Percentiles rank a stretch among this genome's conserved stretches.
These are phyloP conservation scores for Monopis laevigella DNA, from an alignment of 2,888 invertebrate species.

Conservation along the genomic window DNA sequence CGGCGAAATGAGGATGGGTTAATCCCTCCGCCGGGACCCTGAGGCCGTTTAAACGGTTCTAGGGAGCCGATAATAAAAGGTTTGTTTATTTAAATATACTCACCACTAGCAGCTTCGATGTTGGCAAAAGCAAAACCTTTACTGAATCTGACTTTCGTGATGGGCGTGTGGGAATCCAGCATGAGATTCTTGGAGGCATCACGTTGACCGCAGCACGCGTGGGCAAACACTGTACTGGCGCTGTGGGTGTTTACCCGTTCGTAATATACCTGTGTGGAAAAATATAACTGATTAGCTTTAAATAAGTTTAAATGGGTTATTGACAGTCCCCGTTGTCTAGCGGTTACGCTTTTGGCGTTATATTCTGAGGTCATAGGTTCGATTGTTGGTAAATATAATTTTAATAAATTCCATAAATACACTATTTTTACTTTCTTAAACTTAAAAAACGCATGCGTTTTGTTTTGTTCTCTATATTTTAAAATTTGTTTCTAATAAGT, in stretches of 20 bases:
- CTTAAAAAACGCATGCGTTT: too few relatives aligned
- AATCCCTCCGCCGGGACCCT: too few relatives aligned
- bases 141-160: conserved; percentile 80
- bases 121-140: conserved; percentile 85
- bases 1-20: too few relatives aligned
- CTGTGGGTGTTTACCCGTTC: conserved; percentile 84
- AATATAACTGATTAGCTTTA: background rate
- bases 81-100: too few relatives aligned
- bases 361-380: too few relatives aligned
- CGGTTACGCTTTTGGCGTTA: too few relatives aligned
- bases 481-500: too few relatives aligned
- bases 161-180: conserved; percentile 72
- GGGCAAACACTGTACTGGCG: conserved; percentile 80
- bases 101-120: conserved; percentile 74
- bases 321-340: background rate
- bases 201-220: conserved; percentile 78
- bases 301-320: background rate
- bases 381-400: background rate
- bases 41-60: too few relatives aligned
- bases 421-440: too few relatives aligned
- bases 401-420: background rate
- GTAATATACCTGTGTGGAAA: conserved; percentile 73
- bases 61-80: too few relatives aligned
- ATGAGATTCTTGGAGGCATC: conserved; percentile 79
- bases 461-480: too few relatives aligned